Evolutionary conservation across 2,888 invertebrate species (phyloP), one percentile per base, ranked within the genome.

Genomic region (Carcina quercana): DNA sequence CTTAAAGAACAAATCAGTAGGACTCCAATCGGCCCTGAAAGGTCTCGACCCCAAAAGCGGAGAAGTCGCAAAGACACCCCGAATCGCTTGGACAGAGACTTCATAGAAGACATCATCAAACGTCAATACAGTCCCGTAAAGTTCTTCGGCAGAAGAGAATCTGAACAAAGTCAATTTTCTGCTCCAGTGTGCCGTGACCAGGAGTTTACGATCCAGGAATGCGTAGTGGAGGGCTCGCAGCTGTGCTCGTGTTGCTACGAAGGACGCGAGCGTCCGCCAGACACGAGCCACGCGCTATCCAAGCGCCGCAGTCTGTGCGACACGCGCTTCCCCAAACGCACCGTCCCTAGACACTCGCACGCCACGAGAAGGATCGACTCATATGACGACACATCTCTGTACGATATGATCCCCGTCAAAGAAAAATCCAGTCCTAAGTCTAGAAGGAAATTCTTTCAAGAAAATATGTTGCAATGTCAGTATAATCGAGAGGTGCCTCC

Each of bases 371-470:
- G 53, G 13, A 32, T 50, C 20, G 60, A 70, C 28, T 32, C 43
- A 15, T 72, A 69, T 32, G 69, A 76, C 38, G 63, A 79, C 43
- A 63, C 74, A 13, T 62, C 60, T 8, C 41, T 67, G 17, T 82
- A 82, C 37, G 82, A 83, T 34, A 35, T 78, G 15, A 49, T 82
- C 15, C 82, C 82, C 2, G 80, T 83, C 2, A 80, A 73, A 45
- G 82, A 83, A 50, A 78, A 68, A 42, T 59, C 70, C 1, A 80
- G 76, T 41, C 78, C 79, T 1, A 78, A 75, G 46, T 49, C 66
- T 1, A 63, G 68, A 42, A 58, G 61, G 36, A 80, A 75, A 44
- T 66, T 68, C 46, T 39, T 43, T 5, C 64, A 65, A 33, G 61
- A 71, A 14, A 57, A 59, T 40, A 39, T 55, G 19, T 45, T 47